These are phyloP conservation scores for Pogonophryne albipinna DNA, from an alignment of 2,797 vertebrate genomes.

Conservation along the genomic window DNA sequence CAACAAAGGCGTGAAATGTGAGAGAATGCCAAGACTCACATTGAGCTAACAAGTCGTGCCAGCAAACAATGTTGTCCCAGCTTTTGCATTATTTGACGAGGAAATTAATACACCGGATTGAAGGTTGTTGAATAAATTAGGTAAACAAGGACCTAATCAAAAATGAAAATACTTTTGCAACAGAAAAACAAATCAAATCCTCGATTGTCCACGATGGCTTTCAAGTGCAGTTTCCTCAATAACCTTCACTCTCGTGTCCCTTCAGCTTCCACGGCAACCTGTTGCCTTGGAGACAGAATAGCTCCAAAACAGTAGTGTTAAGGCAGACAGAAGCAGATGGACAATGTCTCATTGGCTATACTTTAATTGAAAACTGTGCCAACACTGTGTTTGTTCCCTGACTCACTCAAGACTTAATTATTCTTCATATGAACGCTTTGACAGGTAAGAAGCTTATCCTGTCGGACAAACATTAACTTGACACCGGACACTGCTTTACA, in stretches of 20 bases:
- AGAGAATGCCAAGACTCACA: constrained; percentile 53
- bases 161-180: constrained; percentile 34
- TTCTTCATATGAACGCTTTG: constrained; percentile 49
- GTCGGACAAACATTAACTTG: constrained; percentile 48
- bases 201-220: constrained; percentile 34
- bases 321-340: constrained; percentile 34
- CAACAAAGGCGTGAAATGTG: constrained; percentile 59
- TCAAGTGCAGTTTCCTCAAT: constrained; percentile 54
- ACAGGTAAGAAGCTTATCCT: constrained; percentile 67
- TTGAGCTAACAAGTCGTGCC: constrained; percentile 42
- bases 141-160: constrained; percentile 63
- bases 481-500: constrained; percentile 24
- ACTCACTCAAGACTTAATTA: constrained; percentile 53
- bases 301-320: constrained; percentile 43
- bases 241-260: constrained; percentile 23
- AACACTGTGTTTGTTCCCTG: constrained; percentile 52
- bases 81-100: constrained; percentile 49
- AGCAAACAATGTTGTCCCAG: constrained; percentile 52
- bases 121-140: constrained; percentile 59
- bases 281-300: constrained; percentile 79
- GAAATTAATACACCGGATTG: constrained; percentile 45
- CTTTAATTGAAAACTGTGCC: constrained; percentile 65
- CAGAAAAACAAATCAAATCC: constrained; percentile 55
- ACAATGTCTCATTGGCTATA: constrained; percentile 47
- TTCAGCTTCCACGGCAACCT: constrained; percentile 56